Percentiles rank a stretch among this genome's conserved stretches.
Conservation (phyloP, 2,113 vertebrate genomes). For the Piprites chloris region DNA sequence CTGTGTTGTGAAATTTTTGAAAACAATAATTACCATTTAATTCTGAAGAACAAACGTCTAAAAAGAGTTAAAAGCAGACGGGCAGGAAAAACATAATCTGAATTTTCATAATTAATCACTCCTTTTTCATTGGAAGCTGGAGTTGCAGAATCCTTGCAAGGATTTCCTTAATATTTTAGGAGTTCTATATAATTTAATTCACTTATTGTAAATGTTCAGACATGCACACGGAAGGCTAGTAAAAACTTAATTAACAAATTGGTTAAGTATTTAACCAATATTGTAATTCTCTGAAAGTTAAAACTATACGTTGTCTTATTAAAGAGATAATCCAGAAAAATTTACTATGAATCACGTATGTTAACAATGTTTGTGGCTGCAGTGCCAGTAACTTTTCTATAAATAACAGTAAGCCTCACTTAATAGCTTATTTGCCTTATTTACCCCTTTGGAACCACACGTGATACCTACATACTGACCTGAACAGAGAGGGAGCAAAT, state of each 20-base stretch:
- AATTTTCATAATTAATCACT: background rate
- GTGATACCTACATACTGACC: background rate
- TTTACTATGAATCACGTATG: background rate
- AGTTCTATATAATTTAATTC: background rate
- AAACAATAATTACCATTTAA: constrained; percentile 12
- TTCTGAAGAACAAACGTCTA: background rate
- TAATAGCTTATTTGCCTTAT: background rate
- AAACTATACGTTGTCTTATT: background rate
- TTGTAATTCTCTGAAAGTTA: background rate
- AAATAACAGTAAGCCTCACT: background rate
- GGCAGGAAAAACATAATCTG: background rate
- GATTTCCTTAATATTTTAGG: background rate
- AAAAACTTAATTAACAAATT: background rate
- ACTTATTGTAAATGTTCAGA: background rate
- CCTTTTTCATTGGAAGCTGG: background rate
- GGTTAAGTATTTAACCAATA: background rate
- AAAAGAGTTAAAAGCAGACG: background rate
- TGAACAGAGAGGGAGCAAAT: background rate
- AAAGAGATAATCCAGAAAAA: background rate
- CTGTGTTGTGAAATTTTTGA: background rate
- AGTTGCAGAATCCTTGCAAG: background rate
- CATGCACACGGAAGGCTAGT: background rate
- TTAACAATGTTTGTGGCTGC: background rate
- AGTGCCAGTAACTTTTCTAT: background rate
- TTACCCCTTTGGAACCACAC: background rate